Conservation (phyloP, 2,113 vertebrate species). For the Ailurus styani region DNA sequence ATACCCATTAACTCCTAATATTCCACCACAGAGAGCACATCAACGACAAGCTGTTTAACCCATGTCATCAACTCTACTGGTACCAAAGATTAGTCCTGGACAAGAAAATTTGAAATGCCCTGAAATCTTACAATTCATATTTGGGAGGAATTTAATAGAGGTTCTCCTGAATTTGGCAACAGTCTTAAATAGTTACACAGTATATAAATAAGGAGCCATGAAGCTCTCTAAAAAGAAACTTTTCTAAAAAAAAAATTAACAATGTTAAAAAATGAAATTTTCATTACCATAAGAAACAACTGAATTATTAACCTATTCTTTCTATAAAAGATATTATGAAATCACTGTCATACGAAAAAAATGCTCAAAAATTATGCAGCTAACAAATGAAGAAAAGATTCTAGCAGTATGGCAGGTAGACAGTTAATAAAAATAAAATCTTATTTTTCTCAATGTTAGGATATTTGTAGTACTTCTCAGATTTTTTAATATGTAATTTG, state of each 20-base stretch:
- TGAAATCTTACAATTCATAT: not conserved
- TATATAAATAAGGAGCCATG: not conserved
- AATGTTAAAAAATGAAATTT: constrained; percentile 15
- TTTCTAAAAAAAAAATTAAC: not conserved
- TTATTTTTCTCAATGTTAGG: constrained; percentile 1
- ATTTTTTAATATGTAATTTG: not conserved
- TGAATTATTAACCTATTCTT: not conserved
- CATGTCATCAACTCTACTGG: not conserved
- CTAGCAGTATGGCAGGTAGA: not conserved
- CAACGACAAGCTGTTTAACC: not conserved
- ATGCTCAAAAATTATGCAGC: not conserved
- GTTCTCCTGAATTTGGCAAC: not conserved
- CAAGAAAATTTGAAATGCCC: not conserved
- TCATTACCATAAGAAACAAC: not conserved
- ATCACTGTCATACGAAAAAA: not conserved
- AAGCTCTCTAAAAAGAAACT: not conserved
- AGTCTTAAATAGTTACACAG: not conserved
- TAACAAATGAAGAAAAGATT: not conserved
- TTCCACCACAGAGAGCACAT: not conserved
- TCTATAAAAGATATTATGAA: not conserved
- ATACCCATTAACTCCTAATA: not conserved
- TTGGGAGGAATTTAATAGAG: not conserved
- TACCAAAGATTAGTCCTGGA: not conserved
- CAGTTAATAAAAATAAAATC: not conserved
- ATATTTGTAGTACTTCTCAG: not conserved